phyloP scores from a whole-genome alignment of 2,113 vertebrate species.

The Bettongia penicillata region DNA sequence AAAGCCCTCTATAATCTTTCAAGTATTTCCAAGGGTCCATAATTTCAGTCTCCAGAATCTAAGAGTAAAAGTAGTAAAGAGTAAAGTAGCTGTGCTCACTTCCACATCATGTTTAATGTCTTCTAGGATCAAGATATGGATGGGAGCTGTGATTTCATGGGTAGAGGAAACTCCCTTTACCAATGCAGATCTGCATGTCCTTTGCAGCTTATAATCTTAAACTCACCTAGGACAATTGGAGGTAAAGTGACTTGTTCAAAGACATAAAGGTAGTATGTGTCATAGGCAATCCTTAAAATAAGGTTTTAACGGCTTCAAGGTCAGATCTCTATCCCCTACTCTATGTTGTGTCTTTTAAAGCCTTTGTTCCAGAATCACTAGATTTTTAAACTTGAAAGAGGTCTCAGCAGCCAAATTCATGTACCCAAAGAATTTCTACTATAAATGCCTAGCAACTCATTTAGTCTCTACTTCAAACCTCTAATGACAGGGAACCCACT shows the following conservation, averaged over 20 bases:
- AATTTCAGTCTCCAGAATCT: not conserved
- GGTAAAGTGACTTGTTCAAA: not conserved
- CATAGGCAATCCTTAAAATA: not conserved
- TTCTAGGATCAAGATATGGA: not conserved
- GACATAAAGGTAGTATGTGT: not conserved
- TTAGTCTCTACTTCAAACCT: not conserved
- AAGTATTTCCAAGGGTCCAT: not conserved
- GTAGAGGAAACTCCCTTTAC: not conserved
- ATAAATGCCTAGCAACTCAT: not conserved
- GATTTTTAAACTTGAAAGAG: not conserved
- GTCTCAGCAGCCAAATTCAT: not conserved
- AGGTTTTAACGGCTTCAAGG: not conserved
- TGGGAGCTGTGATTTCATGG: not conserved
- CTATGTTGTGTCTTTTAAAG: not conserved
- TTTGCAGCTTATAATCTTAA: not conserved
- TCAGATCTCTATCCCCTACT: not conserved
- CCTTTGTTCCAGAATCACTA: not conserved
- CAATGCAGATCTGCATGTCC: not conserved
- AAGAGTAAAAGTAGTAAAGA: not conserved
- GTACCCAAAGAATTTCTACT: not conserved
- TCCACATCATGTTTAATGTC: not conserved
- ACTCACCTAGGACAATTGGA: not conserved
- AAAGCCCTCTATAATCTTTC: not conserved
- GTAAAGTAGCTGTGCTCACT: not conserved
- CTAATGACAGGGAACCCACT: not conserved